A percentile compares a stretch with the other conserved stretches of the same genome.
Evolutionary conservation across 2,113 vertebrate genomes (phyloP).

Genomic region (Aplodontia rufa): DNA sequence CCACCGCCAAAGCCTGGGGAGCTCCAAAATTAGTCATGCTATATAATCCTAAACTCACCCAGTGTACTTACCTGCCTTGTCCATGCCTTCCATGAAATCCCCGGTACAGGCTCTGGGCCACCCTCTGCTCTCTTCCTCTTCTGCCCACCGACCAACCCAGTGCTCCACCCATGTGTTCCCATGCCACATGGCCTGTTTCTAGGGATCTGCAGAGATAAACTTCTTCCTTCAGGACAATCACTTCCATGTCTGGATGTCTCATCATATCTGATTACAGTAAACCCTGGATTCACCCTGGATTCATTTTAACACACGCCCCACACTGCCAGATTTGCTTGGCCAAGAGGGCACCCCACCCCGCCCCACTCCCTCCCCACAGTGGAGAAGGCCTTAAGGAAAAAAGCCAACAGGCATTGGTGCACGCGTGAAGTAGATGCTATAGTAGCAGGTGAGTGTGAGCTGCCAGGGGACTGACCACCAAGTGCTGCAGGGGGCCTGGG

Average conservation of each 20-base stretch:
- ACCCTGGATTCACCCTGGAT: neutral
- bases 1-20: neutral
- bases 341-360: neutral
- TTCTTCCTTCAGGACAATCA: neutral
- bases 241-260: neutral
- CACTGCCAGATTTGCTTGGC: accelerated
- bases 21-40: neutral
- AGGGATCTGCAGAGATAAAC: neutral
- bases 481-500: accelerated
- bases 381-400: neutral
- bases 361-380: neutral
- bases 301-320: neutral
- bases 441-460: neutral
- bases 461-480: neutral
- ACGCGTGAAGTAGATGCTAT: accelerated
- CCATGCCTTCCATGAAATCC: neutral
- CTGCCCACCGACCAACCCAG: neutral
- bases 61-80: neutral
- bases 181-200: neutral
- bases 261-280: neutral
- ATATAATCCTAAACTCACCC: neutral
- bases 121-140: neutral
- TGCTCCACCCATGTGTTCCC: neutral
- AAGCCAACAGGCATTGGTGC: neutral
- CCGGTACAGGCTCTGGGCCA: neutral